Conservation (phyloP, 2,888 invertebrate species). For the Boloria selene region DNA sequence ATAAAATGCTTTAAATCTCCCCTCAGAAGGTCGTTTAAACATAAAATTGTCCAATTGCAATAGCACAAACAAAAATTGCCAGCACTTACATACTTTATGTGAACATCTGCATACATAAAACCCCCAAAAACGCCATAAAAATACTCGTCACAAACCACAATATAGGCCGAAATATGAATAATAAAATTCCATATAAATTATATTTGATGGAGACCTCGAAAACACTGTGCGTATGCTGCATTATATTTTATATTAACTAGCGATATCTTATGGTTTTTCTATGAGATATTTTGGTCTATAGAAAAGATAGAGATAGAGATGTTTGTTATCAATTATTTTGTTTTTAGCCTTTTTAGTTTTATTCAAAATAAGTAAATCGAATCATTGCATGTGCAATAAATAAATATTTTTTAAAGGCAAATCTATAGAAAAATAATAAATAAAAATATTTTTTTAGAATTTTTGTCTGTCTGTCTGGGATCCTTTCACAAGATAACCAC, state of each 20-base stretch:
- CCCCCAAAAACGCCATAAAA: conserved; percentile 28
- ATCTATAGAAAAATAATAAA: too few species aligned
- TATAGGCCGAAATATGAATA: conserved; percentile 25
- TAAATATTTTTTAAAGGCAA: too few species aligned
- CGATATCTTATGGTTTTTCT: not conserved
- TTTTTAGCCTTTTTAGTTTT: too few species aligned
- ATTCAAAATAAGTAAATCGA: too few species aligned
- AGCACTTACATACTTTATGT: conserved; percentile 13
- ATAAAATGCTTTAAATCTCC: conserved; percentile 2
- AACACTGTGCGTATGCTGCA: conserved; percentile 1
- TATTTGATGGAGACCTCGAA: conserved; percentile 16
- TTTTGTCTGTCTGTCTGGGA: too few species aligned
- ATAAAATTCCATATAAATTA: conserved; percentile 25
- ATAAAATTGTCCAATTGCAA: not conserved
- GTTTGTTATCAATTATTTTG: too few species aligned
- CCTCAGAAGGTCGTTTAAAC: not conserved
- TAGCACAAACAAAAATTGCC: conserved; percentile 11
- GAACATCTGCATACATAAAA: conserved; percentile 19
- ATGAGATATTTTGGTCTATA: not conserved
- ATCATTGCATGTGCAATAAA: too few species aligned
- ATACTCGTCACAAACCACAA: conserved; percentile 23
- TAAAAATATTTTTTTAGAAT: too few species aligned
- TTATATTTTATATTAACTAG: conserved; percentile 1
- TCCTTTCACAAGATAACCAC: too few species aligned
- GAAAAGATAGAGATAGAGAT: too few species aligned